Evolutionary conservation across 2,113 vertebrate species (phyloP), one percentile per base, ranked within the genome.

Genomic region (Cyprinus carpio): DNA sequence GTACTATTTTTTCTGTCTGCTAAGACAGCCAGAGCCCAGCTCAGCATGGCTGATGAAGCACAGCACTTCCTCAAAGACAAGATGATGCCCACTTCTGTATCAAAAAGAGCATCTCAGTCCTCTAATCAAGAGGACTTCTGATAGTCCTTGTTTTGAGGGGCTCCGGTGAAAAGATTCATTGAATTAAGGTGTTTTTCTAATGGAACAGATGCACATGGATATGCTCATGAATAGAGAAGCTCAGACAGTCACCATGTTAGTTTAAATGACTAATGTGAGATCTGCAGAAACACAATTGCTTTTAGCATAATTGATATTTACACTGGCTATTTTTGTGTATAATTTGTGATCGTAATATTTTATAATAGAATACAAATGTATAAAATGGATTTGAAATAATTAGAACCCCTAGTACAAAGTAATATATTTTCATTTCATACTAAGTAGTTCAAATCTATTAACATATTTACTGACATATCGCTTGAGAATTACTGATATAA

Each of bases 21-120:
- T 88, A 31, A 54, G 87, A 89, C 90, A 94, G 93, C 93, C 92
- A 92, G 34, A 60, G n/a, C 62, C 46, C 51, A 84, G 76, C 62
- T 77, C 81, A 23, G 54, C 69, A 69, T 64, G 74, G 10, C 64
- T 88, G 77, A 51, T 83, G 43, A 67, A 82, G 56, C 71, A 40
- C 71, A 65, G 25, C 27, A 43, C 56, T 87, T 86, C 43, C 72
- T 82, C 27, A 46, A 60, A 69, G 79, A 81, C 79, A 58, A 74
- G 81, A 88, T 77, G 37, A 60, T 87, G 83, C 40, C 74, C 74
- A 77, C 84, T 82, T 81, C 76, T 88, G 60, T 43, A 74, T 88
- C 81, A 86, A 40, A 82, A 80, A 60, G 64, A 84, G 77, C 72
- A 88, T 84, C 77, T 56, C 69, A 15, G 40, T 62, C 29, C 72